Evolutionary conservation across 2,113 vertebrate species (phyloP), one percentile per base, ranked within the genome.

Genomic region (Saccopteryx bilineata): DNA sequence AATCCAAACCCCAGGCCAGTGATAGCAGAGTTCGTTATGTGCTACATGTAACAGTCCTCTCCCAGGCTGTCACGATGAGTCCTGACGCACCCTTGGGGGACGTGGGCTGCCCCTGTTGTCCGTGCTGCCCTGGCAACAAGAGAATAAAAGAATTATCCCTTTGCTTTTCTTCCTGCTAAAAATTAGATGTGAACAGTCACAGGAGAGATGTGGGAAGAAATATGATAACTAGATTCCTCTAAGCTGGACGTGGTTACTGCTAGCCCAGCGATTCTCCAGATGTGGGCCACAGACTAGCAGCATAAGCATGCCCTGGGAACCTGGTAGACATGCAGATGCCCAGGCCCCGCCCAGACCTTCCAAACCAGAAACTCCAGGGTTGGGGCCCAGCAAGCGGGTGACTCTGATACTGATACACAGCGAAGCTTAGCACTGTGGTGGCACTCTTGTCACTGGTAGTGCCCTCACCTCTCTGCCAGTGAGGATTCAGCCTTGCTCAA

Each of bases 81-180:
- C 28, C 15, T 46, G 6, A 63, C 50, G 26, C 69, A 7, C 54
- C 89, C 46, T 61, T 17, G 2, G 68, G 75, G 18, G 28, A 60
- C 28, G 46, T 48, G 61, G 69, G 17, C 83, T 52, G 39, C 14
- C 86, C 63, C 78, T 69, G 24, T 69, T 63, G 72, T 48, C 39
- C 50, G 56, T 17, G 4, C 46, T 7, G 21, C 7, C 63, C 24
- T 78, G 87, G 52, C 78, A 63, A 28, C 15, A 39, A 31, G 24
- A 79, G 24, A 60, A 39, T 39, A 24, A 86, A 81, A 60, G 46
- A 68, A 18, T 81, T 26, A 46, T 58, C 56, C 56, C 79, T 75
- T 76, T 63, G 54, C 69, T 83, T 96, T 76, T 52, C 60, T 9
- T 85, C 5, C n/a, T 85, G 24, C 72, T 93, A 21, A 79, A 85